Evolutionary conservation across 2,113 vertebrate species (phyloP).

Genomic region (Vireo altiloquus): DNA sequence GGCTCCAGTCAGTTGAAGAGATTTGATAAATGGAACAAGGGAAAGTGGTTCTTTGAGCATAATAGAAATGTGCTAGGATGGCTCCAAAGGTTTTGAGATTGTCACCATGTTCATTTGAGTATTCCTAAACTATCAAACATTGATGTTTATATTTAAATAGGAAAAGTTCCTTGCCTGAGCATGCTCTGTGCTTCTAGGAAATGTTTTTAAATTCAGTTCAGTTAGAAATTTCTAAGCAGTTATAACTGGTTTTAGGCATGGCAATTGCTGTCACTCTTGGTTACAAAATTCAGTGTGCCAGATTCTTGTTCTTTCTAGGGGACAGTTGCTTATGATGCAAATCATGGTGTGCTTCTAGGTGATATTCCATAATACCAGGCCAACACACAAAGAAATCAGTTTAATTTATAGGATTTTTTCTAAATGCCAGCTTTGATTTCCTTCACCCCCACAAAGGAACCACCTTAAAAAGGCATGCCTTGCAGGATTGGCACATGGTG

Average conservation of each 20-base stretch:
- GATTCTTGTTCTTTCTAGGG: neutral
- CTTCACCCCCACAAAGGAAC: neutral
- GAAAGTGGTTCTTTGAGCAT: neutral
- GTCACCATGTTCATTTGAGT: neutral
- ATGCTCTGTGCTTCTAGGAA: neutral
- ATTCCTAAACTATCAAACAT: neutral
- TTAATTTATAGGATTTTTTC: neutral
- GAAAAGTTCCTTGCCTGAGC: neutral
- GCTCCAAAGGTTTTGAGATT: neutral
- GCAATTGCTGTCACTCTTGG: accelerated
- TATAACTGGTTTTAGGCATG: neutral
- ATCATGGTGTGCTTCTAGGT: neutral
- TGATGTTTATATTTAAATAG: neutral
- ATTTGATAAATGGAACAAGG: neutral
- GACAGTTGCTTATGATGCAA: neutral
- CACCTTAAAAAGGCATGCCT: neutral
- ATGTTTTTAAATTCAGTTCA: neutral
- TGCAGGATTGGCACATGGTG: neutral
- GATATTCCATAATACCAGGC: neutral
- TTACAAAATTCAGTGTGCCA: neutral
- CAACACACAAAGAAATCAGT: neutral
- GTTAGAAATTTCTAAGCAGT: neutral
- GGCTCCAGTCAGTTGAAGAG: neutral
- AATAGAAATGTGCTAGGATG: neutral
- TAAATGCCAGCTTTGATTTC: neutral